Evolutionary conservation across 2,888 invertebrate species (phyloP), one percentile per base, ranked within the genome.

Genomic region (Volucella bombylans): DNA sequence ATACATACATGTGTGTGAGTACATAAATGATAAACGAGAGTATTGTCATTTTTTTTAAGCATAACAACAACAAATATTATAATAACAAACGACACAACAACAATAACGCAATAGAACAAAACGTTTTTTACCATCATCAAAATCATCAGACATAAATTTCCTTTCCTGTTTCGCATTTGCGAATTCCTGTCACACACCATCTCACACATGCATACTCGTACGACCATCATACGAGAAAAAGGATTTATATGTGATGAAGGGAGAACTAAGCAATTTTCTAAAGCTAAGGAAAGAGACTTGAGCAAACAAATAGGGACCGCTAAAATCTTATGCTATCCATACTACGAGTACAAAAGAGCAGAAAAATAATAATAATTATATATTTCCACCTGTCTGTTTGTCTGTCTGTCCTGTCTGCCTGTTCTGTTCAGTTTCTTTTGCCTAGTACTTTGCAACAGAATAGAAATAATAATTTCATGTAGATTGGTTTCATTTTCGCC

Each of bases 401-500:
- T 76, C 71, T 85, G 81, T 76, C 71, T 80, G 81, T 71, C 67
- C 71, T 80, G 81, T 65, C 71, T 76, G 74, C 67, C 68, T 77
- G 76, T 72, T 72, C 68, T 67, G 57, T 18, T 62, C 31, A 10
- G 62, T 72, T 71, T 52, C 72, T 47, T 71, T 80, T 69, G 71
- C 76, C 68, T 77, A 68, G 41, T 64, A 72, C 76, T 85, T 31
- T 6, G 31, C 31, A 31, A 31, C 49, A 52, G 76, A 77, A 85
- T 77, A 73, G 72, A 81, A 85, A 85, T 81, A 77, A 81, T 77
- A 85, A 81, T 85, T 85, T 76, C 72, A 85, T 85, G 81, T 72
- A 81, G 81, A 85, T 85, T 85, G 85, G 85, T 85, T 85, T 85
- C 85, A 85, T 85, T 85, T 85, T 85, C 62, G 76, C 85, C 72